Conservation (phyloP, 1,140 invertebrate species). For the Drepana arcuata region DNA sequence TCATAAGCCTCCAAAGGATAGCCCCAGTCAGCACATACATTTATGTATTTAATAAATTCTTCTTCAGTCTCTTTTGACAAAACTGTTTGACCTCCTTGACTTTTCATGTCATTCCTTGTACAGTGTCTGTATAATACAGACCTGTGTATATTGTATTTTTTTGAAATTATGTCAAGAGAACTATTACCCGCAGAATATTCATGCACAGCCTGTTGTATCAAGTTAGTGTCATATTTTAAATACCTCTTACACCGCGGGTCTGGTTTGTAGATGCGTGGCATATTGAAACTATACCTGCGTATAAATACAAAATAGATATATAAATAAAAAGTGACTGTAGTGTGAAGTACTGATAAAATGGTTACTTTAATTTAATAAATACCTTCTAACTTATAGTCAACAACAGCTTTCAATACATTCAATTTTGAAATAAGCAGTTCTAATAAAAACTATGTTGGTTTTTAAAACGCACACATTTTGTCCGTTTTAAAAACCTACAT, state of each 20-base stretch:
- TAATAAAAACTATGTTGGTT: too few relatives aligned
- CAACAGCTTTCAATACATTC: too few relatives aligned
- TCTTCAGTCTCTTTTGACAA: conserved; percentile 13
- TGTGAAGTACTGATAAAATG: too few relatives aligned
- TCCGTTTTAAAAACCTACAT: too few relatives aligned
- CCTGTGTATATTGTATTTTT: conserved; percentile 9
- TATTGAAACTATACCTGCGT: conserved; percentile 1
- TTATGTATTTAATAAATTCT: conserved; percentile 12
- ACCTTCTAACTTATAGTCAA: too few relatives aligned
- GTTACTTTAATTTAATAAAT: too few relatives aligned
- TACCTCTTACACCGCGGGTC: conserved; percentile 3
- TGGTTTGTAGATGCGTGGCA: conserved; percentile 8
- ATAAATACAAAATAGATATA: too few relatives aligned
- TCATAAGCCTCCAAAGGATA: conserved; percentile 15
- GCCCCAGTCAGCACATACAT: conserved; percentile 12
- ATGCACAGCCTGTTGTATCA: conserved; percentile 6
- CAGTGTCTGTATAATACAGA: conserved; percentile 7
- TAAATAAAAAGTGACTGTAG: too few relatives aligned
- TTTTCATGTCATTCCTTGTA: conserved; percentile 8
- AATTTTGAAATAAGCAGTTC: too few relatives aligned
- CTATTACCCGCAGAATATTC: conserved; percentile 3
- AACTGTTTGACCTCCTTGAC: conserved; percentile 5
- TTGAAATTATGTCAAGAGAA: conserved; percentile 1
- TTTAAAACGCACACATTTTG: too few relatives aligned
- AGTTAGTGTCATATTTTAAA: conserved; percentile 5